phyloP scores from a whole-genome alignment of 1,140 invertebrate species.

The Penaeus vannamei region DNA sequence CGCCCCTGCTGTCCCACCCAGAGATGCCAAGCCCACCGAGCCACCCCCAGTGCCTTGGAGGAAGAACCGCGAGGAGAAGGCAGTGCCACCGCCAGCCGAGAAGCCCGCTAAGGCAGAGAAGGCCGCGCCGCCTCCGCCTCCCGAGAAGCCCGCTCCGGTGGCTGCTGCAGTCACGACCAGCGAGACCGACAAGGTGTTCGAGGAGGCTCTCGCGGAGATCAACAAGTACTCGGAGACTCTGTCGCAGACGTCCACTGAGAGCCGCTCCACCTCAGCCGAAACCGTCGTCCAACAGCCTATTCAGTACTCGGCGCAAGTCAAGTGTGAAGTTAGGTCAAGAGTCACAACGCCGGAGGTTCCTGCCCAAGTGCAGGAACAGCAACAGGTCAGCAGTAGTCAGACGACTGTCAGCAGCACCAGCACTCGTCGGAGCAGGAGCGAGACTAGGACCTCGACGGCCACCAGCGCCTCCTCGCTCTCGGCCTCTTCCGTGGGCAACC shows the following conservation, averaged over 20 bases:
- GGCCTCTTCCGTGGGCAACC: slow-evolving; percentile 25
- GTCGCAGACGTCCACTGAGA: slow-evolving; percentile 66
- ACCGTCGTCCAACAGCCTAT: slow-evolving; percentile 67
- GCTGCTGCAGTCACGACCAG: slow-evolving; percentile 17
- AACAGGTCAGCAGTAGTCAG: slow-evolving; percentile 35
- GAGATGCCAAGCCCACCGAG: slow-evolving; percentile 58
- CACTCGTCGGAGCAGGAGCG: slow-evolving; percentile 47
- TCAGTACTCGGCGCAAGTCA: slow-evolving; percentile 67
- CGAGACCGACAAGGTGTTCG: slow-evolving; percentile 54
- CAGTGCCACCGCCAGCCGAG: background rate
- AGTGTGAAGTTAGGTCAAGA: slow-evolving; percentile 66
- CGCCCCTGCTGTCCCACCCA: slow-evolving; percentile 59
- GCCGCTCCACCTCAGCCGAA: slow-evolving; percentile 64
- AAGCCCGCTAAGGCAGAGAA: background rate
- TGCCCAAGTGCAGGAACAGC: slow-evolving; percentile 38
- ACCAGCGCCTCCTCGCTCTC: slow-evolving; percentile 44
- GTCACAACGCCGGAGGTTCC: slow-evolving; percentile 65
- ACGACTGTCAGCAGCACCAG: slow-evolving; percentile 44
- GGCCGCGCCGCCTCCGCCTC: slow-evolving; percentile 38
- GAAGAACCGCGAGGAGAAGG: slow-evolving; percentile 50
- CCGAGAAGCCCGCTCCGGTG: slow-evolving; percentile 31
- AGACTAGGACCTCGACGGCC: slow-evolving; percentile 46
- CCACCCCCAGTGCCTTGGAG: slow-evolving; percentile 63
- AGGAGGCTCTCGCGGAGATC: slow-evolving; percentile 61
- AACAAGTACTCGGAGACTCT: slow-evolving; percentile 64